Evolutionary conservation across 2,888 invertebrate species (phyloP), one percentile per base, ranked within the genome.

Genomic region (Yponomeuta sedellus): DNA sequence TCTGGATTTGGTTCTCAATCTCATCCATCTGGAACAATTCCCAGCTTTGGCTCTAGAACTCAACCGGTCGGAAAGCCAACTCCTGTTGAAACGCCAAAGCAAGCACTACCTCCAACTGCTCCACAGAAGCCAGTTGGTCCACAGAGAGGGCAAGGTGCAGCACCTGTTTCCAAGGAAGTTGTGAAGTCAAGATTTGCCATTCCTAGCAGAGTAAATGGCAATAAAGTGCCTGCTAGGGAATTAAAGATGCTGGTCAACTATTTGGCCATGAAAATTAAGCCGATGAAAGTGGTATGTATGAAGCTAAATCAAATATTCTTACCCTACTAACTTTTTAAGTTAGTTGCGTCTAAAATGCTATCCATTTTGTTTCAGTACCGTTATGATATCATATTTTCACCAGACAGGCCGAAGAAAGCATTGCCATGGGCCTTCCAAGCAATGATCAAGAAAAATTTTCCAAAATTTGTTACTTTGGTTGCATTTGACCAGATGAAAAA

Each of bases 311-410:
- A n/a, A 19, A 22, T 22, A 16, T 16, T 52, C 12, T 3, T 16
- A 12, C 44, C 34, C 8, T 34, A 34, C 1, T 8, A 8, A 8
- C 34, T 34, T 34, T 34, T 34, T 34, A 34, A 34, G 34, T 1
- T 34, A 8, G 34, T 5, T 34, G 34, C 10, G 10, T 34, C 34
- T 34, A 34, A 34, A 5, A 34, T 34, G 34, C 34, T 34, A 12
- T 52, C 44, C 2, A 58, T 63, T 39, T 67, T 68, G 64, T 89
- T 89, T 65, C 79, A 92, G 78, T 83, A 92, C 75, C 98, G 99
- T 75, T 99, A 99, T 80, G 98, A 99, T 74, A 95, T 97, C 0
- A 89, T 83, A 0, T 92, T 96, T 52, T 86, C 78, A 1, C 96
- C 96, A 0, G 95, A 96, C 19, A 93, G 82, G 61, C 95, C 96